A percentile compares a stretch with the other conserved stretches of the same genome.
These are phyloP conservation scores for Drosophila ironensis DNA, from an alignment of 1,140 invertebrate genomes.

Conservation along the genomic window DNA sequence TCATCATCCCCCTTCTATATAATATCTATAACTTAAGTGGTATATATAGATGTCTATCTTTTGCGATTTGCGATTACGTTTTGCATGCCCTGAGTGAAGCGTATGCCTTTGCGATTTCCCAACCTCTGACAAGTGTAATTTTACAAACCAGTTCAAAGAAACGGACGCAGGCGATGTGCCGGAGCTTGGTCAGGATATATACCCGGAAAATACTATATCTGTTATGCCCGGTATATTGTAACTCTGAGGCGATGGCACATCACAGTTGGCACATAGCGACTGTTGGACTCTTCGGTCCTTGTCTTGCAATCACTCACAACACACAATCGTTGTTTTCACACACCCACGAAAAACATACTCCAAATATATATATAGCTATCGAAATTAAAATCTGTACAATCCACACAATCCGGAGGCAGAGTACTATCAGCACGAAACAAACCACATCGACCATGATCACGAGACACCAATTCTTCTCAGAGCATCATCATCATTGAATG, in stretches of 20 bases:
- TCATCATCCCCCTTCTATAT: constrained; percentile 3
- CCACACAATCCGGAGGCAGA: constrained; percentile 35
- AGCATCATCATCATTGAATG: constrained; percentile 11
- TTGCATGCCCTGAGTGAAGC: constrained; percentile 49
- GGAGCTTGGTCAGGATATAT: constrained; percentile 16
- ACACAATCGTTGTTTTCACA: constrained; percentile 29
- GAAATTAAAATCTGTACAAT: constrained; percentile 33
- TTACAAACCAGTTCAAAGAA: constrained; percentile 14
- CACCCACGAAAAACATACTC: constrained; percentile 24
- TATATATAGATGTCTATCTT: constrained; percentile 47
- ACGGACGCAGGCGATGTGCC: constrained; percentile 72
- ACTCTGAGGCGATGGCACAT: constrained; percentile 56
- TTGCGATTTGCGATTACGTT: constrained; percentile 49
- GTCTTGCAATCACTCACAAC: constrained; percentile 48
- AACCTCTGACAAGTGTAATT: constrained; percentile 23
- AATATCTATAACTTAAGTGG: constrained; percentile 30
- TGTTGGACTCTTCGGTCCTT: constrained; percentile 82
- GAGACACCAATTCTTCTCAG: constrained; percentile 23
- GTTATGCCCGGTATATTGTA: constrained; percentile 28
- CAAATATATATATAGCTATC: constrained; percentile 9
- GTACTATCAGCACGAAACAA: constrained; percentile 24
- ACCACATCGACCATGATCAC: constrained; percentile 27
- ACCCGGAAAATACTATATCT: too few species aligned
- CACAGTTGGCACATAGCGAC: constrained; percentile 63
- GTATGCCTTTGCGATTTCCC: constrained; percentile 33